Base-by-base conservation (phyloP, 2,797 vertebrate genomes). In the Channallabes apus region DNA sequence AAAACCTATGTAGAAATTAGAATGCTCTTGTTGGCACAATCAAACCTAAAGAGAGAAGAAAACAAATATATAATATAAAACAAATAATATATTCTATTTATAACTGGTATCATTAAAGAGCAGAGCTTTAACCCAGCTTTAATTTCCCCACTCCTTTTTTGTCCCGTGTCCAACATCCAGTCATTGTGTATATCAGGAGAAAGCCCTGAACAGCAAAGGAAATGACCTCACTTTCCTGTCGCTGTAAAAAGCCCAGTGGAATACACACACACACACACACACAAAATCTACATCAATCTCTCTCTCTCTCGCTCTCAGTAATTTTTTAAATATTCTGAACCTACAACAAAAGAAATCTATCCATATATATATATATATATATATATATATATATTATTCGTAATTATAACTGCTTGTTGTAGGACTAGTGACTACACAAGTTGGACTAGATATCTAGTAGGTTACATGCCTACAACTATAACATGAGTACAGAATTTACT, bases 211-310 rank as follows among this genome's bases (percentile, higher is more conserved):
- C 89, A 88, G 89, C 92, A 91, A 82, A 95, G 94, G 95, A 96
- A 96, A 92, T 96, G 94, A 96, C 87, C 88, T 95, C 90, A 95
- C 92, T 93, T 94, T 93, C 94, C 91, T 35, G 76, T 85, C 83
- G 88, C 89, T 91, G 88, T 88, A 90, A 86, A 84, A 85, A 91
- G 85, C 91, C 62, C 58, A 82, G 84, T 78, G 69, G 83, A 87
- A 88, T 69, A 73, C 56, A 80, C 46, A 82, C 41, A 46, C 41
- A 46, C 41, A 9, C 41, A 46, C 41, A 46, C 41, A 41, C 46
- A 82, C 38, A 79, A 27, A 59, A 41, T 76, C 76, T 76, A 29
- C 22, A 65, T n/a, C 62, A 29, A 18, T 67, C 62, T 51, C 79
- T 54, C 14, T 79, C 77, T 54, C 62, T 38, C 79, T 32, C 46